A percentile compares a stretch with the other conserved stretches of the same genome.
phyloP scores from a whole-genome alignment of 2,888 invertebrate species.

The Monopis laevigella region DNA sequence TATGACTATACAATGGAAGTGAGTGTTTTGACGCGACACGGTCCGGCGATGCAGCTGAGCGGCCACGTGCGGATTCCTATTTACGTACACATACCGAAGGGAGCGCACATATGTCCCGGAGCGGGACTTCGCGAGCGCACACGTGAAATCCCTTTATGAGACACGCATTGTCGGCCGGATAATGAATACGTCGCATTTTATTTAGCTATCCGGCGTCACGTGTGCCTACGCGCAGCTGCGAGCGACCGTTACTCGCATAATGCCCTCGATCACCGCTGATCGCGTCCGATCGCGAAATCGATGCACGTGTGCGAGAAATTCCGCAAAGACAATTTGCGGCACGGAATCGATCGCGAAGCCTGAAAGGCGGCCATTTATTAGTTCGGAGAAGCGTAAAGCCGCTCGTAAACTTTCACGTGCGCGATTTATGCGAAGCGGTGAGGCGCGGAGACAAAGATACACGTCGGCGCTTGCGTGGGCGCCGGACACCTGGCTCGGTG shows the following conservation, averaged over 20 bases:
- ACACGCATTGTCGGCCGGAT: slow-evolving; percentile 57
- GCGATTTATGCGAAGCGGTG: slow-evolving; percentile 51
- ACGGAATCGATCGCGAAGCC: slow-evolving; percentile 38
- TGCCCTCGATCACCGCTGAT: slow-evolving; percentile 63
- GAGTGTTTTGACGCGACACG: too few species aligned
- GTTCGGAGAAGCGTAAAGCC: slow-evolving; percentile 57
- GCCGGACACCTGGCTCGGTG: slow-evolving; percentile 62
- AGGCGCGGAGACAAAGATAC: slow-evolving; percentile 54
- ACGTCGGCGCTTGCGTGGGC: slow-evolving; percentile 52
- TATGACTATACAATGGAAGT: too few species aligned
- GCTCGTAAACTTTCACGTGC: slow-evolving; percentile 64
- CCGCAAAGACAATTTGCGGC: slow-evolving; percentile 45
- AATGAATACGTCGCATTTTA: slow-evolving; percentile 64
- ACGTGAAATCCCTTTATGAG: slow-evolving; percentile 67
- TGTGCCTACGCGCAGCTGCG: slow-evolving; percentile 60
- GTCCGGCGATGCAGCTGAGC: slow-evolving; percentile 46
- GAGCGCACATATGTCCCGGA: slow-evolving; percentile 64
- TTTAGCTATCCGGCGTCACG: slow-evolving; percentile 66
- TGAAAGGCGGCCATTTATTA: slow-evolving; percentile 42
- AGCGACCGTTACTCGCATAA: slow-evolving; percentile 65
- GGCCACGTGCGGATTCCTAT: slow-evolving; percentile 66
- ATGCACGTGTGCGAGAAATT: slow-evolving; percentile 46
- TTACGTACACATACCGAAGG: slow-evolving; percentile 62
- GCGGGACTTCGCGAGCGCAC: slow-evolving; percentile 61
- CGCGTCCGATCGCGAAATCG: slow-evolving; percentile 56